Conservation (phyloP, 2,797 vertebrate genomes). For the Sebastes oblongus region DNA sequence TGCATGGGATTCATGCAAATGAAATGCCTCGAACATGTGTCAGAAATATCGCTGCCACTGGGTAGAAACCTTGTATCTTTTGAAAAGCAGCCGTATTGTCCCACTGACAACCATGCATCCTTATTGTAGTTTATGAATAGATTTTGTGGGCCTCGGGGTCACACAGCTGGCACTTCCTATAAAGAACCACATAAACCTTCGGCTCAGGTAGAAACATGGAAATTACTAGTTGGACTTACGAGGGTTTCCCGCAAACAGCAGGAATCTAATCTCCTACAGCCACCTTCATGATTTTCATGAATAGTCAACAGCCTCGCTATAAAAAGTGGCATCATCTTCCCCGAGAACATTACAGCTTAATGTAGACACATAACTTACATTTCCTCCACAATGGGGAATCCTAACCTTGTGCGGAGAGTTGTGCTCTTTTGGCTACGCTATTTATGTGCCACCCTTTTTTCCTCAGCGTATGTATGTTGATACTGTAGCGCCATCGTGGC, state of each 20-base stretch:
- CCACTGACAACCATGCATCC: constrained; percentile 60
- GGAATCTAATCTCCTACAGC: constrained; percentile 68
- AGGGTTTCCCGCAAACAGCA: constrained; percentile 58
- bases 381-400: constrained; percentile 60
- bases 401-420: constrained; percentile 43
- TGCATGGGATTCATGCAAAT: constrained; percentile 79
- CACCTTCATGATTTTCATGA: constrained; percentile 67
- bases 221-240: constrained; percentile 68
- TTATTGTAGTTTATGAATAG: constrained; percentile 70
- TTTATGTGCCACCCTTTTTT: constrained; percentile 54
- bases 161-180: constrained; percentile 71
- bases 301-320: constrained; percentile 72
- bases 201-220: constrained; percentile 66
- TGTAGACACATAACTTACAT: constrained; percentile 75
- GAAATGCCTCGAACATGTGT: constrained; percentile 66
- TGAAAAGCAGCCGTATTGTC: constrained; percentile 67
- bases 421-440: constrained; percentile 49
- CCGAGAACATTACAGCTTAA: constrained; percentile 70
- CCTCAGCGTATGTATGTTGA: constrained; percentile 49
- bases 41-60: constrained; percentile 66
- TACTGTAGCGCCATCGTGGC: constrained; percentile 39
- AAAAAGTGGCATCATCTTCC: constrained; percentile 72
- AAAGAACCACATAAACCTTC: constrained; percentile 73
- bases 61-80: constrained; percentile 62
- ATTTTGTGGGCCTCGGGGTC: constrained; percentile 64